Conservation (phyloP, 2,113 vertebrate species). For the Prionailurus viverrinus region DNA sequence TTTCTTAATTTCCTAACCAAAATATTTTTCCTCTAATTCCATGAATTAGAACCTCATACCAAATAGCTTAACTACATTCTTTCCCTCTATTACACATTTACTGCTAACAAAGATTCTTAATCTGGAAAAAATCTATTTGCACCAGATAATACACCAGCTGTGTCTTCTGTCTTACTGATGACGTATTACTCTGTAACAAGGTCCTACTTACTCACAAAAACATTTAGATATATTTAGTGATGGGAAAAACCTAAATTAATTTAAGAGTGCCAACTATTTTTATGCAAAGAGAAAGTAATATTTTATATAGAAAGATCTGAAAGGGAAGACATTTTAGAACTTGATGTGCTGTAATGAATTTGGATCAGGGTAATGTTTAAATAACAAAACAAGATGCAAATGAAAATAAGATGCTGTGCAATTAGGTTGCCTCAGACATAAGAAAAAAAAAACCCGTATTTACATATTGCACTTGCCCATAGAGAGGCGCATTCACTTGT, state of each 20-base stretch:
- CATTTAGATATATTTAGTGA: neutral
- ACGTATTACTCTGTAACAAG: neutral
- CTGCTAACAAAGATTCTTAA: constrained; percentile 53
- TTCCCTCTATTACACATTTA: constrained; percentile 48
- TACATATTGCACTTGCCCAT: neutral
- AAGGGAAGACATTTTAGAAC: neutral
- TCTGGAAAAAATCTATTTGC: constrained; percentile 74
- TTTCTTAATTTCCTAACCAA: constrained; percentile 51
- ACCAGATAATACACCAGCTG: constrained; percentile 37
- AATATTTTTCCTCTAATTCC: constrained; percentile 50
- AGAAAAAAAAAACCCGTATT: neutral
- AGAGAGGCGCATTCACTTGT: neutral
- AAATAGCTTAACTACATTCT: constrained; percentile 56
- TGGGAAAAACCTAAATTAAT: neutral
- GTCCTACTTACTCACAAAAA: constrained; percentile 17
- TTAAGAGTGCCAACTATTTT: neutral
- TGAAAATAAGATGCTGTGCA: neutral
- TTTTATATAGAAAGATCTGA: neutral
- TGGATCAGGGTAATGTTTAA: neutral
- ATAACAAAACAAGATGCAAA: constrained; percentile 18
- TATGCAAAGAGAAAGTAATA: neutral
- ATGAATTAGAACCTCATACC: neutral
- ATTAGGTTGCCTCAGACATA: neutral
- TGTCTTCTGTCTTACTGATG: constrained; percentile 47
- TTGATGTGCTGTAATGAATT: neutral